phyloP scores from a whole-genome alignment of 2,113 vertebrate genomes.

The Antechinus flavipes region DNA sequence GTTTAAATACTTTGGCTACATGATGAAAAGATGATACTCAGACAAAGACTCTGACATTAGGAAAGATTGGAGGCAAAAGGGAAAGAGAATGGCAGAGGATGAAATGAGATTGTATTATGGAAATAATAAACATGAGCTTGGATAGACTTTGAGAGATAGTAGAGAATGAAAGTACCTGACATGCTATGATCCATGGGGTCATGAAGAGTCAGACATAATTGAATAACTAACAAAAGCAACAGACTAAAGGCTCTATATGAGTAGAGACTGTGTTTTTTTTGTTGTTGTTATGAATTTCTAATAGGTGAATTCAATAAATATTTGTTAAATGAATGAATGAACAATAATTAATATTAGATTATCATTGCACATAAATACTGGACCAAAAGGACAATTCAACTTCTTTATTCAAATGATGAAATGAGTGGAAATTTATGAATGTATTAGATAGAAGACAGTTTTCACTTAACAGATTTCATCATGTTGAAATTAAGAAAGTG shows the following conservation, averaged over 20 bases:
- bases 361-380: neutral
- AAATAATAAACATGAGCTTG: neutral
- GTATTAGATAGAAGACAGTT: neutral
- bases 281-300: neutral
- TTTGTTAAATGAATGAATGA: neutral
- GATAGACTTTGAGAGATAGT: neutral
- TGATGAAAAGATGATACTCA: neutral
- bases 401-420: neutral
- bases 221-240: neutral
- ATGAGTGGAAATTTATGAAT: neutral
- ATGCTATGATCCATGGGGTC: neutral
- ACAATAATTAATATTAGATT: neutral
- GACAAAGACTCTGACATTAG: neutral
- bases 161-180: neutral
- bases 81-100: neutral
- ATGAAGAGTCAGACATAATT: neutral
- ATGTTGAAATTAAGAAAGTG: neutral
- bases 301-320: neutral
- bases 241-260: neutral
- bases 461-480: slow-evolving; percentile 27
- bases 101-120: neutral
- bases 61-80: neutral
- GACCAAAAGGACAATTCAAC: neutral
- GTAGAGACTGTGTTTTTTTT: neutral
- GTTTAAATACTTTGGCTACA: neutral